These are phyloP conservation scores for Carabus problematicus DNA, from an alignment of 2,888 invertebrate genomes.

Conservation along the genomic window DNA sequence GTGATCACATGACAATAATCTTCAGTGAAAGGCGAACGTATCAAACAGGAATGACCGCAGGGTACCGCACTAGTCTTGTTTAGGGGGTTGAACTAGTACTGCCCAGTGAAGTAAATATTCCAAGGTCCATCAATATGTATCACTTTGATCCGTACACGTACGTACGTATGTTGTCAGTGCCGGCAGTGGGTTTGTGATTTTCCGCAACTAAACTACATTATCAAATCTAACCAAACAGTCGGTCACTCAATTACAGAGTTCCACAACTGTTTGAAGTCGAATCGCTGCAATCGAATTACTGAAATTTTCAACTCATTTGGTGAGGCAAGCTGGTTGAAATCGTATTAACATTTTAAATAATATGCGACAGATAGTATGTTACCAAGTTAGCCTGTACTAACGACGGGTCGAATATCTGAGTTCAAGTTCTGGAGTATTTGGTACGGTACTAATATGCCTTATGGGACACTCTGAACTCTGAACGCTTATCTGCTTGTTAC, in stretches of 20 bases:
- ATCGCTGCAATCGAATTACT: constrained; percentile 23
- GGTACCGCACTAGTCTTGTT: neutral
- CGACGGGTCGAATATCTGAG: too few relatives aligned
- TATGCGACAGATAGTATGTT: too few relatives aligned
- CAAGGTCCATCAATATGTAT: constrained; percentile 8
- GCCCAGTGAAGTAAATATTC: neutral
- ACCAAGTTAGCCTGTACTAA: too few relatives aligned
- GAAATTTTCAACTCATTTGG: constrained; percentile 13
- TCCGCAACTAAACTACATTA: neutral
- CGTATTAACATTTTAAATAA: too few relatives aligned
- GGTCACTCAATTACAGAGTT: constrained; percentile 19
- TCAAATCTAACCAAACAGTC: neutral
- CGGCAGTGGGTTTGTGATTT: too few relatives aligned
- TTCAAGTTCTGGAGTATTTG: too few relatives aligned
- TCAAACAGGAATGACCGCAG: constrained; percentile 1
- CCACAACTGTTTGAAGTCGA: constrained; percentile 13
- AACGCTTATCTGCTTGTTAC: too few relatives aligned
- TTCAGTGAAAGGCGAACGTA: constrained; percentile 7
- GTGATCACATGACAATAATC: constrained; percentile 13
- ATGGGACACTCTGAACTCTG: too few relatives aligned
- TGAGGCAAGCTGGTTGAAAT: too few relatives aligned
- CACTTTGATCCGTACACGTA: constrained; percentile 16
- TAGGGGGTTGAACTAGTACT: too few relatives aligned
- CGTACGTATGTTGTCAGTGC: too few relatives aligned
- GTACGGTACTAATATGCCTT: too few relatives aligned